Evolutionary conservation across 2,888 invertebrate genomes (phyloP), one percentile per base, ranked within the genome.

Genomic region (Epirrhoe alternata): DNA sequence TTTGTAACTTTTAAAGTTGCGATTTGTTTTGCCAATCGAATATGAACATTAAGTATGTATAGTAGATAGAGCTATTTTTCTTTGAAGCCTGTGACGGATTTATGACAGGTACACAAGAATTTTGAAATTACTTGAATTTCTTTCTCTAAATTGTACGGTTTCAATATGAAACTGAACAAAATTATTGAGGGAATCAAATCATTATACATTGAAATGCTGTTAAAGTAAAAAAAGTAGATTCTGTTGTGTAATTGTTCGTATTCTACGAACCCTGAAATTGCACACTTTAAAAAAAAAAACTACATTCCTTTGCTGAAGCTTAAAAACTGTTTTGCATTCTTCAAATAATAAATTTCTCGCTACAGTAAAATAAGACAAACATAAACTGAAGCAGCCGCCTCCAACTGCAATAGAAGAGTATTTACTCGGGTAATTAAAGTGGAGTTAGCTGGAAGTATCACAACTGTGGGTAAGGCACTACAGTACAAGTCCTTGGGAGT

Each of bases 51-150:
- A 60, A 3, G 16, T n/a, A n/a, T n/a, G 3, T 45, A 33, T 0
- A 17, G 12, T 1, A 4, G 5, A 12, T n/a, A 54, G 7, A 31
- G 54, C 33, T 30, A 30, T n/a, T 16, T 59, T 10, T 3, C 14
- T 17, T 47, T 45, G 12, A 5, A 45, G 45, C 16, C n/a, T 54
- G 10, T 14, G 30, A 58, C 16, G 45, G 47, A 6, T n/a, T 49
- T 57, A 49, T 24, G 1, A 24, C 24, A 24, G 24, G 24, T n/a
- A 53, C 38, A 17, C 35, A 56, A 38, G 16, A 17, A 51, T 51
- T 64, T 14, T 7, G 24, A 61, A 62, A 62, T 66, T 64, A 64
- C 59, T 66, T 66, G 54, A 61, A 14, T 45, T 64, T 17, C 5
- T 50, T 50, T 24, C 3, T 24, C 24, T 24, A 24, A 24, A 24